Evolutionary conservation across 2,888 invertebrate species (phyloP), one percentile per base, ranked within the genome.

Genomic region (Cordilura impudica): DNA sequence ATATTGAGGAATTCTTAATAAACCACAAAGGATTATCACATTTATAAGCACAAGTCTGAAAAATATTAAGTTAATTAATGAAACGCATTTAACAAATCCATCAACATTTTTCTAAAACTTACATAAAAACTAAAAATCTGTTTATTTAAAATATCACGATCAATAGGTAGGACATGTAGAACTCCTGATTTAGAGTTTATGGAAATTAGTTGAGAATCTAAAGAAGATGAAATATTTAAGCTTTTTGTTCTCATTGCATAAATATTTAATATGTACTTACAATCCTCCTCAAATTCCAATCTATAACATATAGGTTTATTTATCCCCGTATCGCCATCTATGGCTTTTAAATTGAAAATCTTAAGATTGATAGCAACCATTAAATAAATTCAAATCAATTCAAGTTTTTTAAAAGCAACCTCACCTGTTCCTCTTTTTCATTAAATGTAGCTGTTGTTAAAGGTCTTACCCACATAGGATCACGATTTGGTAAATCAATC

Each of bases 281-380:
- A 91, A 79, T 85, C 83, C 2, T 86, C 86, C 60, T 87, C 87
- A 2, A 88, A 90, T 63, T 88, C 87, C 2, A 93, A 85, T 35
- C 86, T 86, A 83, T 93, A 93, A 78, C 89, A 86, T 53, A 93
- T 93, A 2, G 88, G 85, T 72, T 90, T 91, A 82, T 92, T 88
- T 65, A 93, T 91, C 23, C 91, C 92, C 0, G 92, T 91, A 86
- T 94, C 93, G 1, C 93, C 93, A 84, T 94, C 93, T 18, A 92
- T 91, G 4, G 93, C 93, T 19, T 86, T 84, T 0, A 93, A 90
- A 2, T 83, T 83, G 84, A 92, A 92, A 43, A 39, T 67, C 88
- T 88, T 43, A 5, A 72, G 72, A 51, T 10, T 39, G 76, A 23
- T 49, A 12, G 39, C 12, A 39, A 47, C 23, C 0, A 16, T 53